Evolutionary conservation across 2,888 invertebrate genomes (phyloP), one percentile per base, ranked within the genome.

Genomic region (Ditylenchus weischeri): DNA sequence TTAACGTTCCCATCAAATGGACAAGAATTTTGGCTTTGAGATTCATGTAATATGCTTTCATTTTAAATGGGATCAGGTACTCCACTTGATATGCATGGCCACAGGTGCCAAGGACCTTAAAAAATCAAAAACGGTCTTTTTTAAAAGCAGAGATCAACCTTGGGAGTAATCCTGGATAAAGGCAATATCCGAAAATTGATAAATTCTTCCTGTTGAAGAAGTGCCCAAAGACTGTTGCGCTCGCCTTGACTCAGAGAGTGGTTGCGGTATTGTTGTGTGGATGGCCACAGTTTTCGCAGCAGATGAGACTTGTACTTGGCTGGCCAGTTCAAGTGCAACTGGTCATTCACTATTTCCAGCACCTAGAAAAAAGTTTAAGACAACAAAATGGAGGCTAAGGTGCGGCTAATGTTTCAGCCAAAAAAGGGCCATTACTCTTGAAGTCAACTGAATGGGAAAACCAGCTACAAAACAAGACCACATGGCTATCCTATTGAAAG

Each of bases 11-110:
- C 73, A 85, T 84, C 58, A 85, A 75, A 43, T 81, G 79, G 21
- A 83, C 78, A 7, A 85, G 70, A 6, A 85, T 81, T 68, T 84
- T 81, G 19, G 81, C 81, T 70, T 83, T 82, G 51, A 83, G 68
- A 69, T 79, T 79, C 71, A 80, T 76, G 70, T 83, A 83, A 64
- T 82, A 82, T 65, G 80, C 62, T 47, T 82, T 79, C 80, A 83
- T 79, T 51, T 73, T 69, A 69, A 83, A 83, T 19, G 79, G 74
- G 36, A 79, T 75, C 23, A 84, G 76, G 48, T 81, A 83, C 69
- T 86, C 84, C 43, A 83, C 82, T 48, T 84, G 78, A 77, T 86
- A 86, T 71, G 84, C 80, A 64, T 84, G 83, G 5, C 86, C 86
- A 77, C 86, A 86, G 1, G 83, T 83, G 54, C 84, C 85, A 50